A percentile compares a stretch with the other conserved stretches of the same genome.
These are phyloP conservation scores for pig (Sus scrofa) DNA, from an alignment of 2,113 vertebrate genomes.

Conservation along the genomic window DNA sequence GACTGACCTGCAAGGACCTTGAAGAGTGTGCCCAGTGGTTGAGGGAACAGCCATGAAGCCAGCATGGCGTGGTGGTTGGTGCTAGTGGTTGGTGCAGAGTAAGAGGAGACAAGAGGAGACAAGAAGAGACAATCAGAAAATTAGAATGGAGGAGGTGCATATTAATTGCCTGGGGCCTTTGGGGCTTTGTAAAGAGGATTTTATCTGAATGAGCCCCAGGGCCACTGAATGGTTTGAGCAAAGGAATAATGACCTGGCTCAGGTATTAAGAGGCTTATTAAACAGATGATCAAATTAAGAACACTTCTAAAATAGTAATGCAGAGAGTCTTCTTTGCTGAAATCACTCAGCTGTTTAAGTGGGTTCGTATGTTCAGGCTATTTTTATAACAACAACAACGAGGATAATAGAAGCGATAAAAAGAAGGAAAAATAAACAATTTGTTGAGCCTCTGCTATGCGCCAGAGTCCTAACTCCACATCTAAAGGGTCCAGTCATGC, in stretches of 20 bases:
- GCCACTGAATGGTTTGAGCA: neutral
- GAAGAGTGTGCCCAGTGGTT: neutral
- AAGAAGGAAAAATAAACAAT: neutral
- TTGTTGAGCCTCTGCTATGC: neutral
- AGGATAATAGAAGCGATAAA: neutral
- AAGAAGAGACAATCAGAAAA: neutral
- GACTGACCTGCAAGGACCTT: neutral
- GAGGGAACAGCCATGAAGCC: neutral
- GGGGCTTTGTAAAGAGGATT: neutral
- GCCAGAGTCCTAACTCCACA: neutral
- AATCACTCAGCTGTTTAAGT: neutral
- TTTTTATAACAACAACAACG: neutral
- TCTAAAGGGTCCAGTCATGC: neutral
- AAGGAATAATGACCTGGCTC: neutral
- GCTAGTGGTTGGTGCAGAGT: neutral
- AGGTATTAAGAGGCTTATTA: neutral
- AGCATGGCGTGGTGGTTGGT: rapidly evolving
- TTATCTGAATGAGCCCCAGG: neutral
- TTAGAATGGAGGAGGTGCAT: too few relatives aligned
- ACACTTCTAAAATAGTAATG: neutral
- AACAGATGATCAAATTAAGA: neutral
- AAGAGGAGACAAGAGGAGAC: neutral
- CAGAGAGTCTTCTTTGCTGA: neutral
- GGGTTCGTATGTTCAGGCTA: neutral
- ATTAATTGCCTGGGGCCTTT: neutral